Evolutionary conservation across 2,888 invertebrate genomes (phyloP).

Genomic region (Exephanes ischioxanthus): DNA sequence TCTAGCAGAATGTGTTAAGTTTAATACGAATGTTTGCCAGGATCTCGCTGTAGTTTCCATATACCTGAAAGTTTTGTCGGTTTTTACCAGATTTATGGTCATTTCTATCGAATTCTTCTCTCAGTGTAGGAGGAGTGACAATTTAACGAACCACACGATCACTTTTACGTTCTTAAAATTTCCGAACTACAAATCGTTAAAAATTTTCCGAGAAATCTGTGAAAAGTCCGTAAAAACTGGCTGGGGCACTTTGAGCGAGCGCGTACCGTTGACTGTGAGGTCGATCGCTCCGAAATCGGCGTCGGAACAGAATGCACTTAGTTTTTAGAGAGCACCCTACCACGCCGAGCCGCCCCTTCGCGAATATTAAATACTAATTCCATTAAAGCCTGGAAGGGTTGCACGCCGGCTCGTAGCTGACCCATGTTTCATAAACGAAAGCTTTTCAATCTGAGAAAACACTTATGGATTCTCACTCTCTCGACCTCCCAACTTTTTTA

Average conservation of each 20-base stretch:
- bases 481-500: too few relatives aligned
- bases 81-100: too few relatives aligned
- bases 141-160: too few relatives aligned
- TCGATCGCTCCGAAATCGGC: constrained; percentile 30
- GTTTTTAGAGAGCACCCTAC: constrained; percentile 79
- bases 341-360: constrained; percentile 62
- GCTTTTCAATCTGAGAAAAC: constrained; percentile 82
- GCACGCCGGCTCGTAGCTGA: constrained; percentile 78
- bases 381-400: constrained; percentile 85
- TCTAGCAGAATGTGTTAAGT: too few relatives aligned
- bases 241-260: constrained; percentile 2
- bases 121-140: too few relatives aligned
- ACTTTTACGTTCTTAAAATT: too few relatives aligned
- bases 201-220: too few relatives aligned
- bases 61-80: too few relatives aligned
- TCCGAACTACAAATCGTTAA: too few relatives aligned
- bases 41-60: too few relatives aligned
- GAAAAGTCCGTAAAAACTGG: not conserved
- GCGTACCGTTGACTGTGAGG: not conserved
- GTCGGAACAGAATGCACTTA: constrained; percentile 77
- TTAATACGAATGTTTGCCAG: too few relatives aligned
- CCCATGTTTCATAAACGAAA: constrained; percentile 84
- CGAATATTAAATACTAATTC: constrained; percentile 84
- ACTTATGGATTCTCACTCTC: constrained; percentile 60
- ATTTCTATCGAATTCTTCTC: too few relatives aligned